Evolutionary conservation across 2,888 invertebrate genomes (phyloP).

Genomic region (Clunio marinus): DNA sequence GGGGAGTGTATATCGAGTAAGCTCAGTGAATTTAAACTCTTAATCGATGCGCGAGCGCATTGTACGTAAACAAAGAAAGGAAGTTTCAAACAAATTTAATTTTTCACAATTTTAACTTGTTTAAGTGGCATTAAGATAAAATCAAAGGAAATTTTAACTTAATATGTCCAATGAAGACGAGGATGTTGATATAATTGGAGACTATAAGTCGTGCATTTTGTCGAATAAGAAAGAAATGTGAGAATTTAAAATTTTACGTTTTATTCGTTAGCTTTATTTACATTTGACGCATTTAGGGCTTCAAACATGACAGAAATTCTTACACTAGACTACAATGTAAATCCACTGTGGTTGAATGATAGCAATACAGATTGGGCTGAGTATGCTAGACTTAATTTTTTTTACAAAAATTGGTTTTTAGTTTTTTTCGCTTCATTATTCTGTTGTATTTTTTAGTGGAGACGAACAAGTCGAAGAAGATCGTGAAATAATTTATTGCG

Average conservation of each 20-base stretch:
- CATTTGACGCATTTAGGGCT: slow-evolving; percentile 22
- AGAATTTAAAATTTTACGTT: background rate
- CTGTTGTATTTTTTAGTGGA: background rate
- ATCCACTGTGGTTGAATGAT: slow-evolving; percentile 59
- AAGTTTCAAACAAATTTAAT: background rate
- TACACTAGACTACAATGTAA: slow-evolving; percentile 56
- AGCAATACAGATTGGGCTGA: slow-evolving; percentile 54
- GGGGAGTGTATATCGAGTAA: too few species aligned
- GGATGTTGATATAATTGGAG: slow-evolving; percentile 6
- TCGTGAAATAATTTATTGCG: background rate
- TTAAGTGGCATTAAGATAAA: too few species aligned
- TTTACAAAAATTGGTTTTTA: background rate
- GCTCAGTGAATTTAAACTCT: too few species aligned
- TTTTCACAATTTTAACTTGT: background rate
- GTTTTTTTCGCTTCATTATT: background rate
- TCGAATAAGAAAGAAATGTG: background rate
- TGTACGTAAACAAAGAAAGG: background rate
- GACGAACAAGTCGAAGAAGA: background rate
- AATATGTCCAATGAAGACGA: slow-evolving; percentile 2
- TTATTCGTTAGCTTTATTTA: background rate
- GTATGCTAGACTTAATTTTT: background rate
- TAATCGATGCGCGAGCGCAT: too few species aligned
- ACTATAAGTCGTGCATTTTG: background rate
- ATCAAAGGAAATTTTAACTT: background rate
- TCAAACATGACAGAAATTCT: background rate